A percentile compares a stretch with the other conserved stretches of the same genome.
phyloP scores from a whole-genome alignment of 1,140 invertebrate species.

The Lepidurus arcticus region DNA sequence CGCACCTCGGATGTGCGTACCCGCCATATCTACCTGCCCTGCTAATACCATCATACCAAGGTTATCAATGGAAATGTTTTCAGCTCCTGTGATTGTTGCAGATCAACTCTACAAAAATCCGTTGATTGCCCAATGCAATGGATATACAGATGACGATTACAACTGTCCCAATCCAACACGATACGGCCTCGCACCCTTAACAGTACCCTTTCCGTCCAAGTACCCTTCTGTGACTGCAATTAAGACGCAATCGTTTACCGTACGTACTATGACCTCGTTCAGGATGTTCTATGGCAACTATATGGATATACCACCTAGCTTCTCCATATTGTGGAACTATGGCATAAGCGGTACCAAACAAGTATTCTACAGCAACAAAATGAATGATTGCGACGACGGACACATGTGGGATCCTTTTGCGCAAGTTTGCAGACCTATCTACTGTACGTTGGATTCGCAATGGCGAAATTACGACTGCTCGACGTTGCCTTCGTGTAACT shows the following conservation, averaged over 20 bases:
- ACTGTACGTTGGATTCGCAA: conserved; percentile 22
- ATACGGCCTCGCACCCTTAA: neutral
- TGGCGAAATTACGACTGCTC: neutral
- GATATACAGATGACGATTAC: neutral
- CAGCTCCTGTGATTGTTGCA: neutral
- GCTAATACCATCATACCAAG: neutral
- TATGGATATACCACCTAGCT: conserved; percentile 30
- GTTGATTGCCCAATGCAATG: neutral
- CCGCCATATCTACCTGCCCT: neutral
- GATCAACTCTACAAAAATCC: neutral
- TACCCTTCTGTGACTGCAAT: neutral
- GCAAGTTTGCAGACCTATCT: conserved; percentile 25
- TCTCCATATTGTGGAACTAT: conserved; percentile 28
- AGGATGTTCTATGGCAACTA: neutral
- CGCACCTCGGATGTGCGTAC: neutral
- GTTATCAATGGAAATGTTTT: neutral
- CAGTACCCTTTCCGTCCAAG: neutral
- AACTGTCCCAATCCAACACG: neutral
- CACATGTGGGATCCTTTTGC: conserved; percentile 32
- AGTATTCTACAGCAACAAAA: conserved; percentile 28
- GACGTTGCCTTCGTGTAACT: neutral
- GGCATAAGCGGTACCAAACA: conserved; percentile 27
- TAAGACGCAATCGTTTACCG: neutral
- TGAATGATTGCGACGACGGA: conserved; percentile 20
- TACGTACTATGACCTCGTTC: neutral